A percentile compares a stretch with the other conserved stretches of the same genome.
Conservation (phyloP, 2,113 vertebrate genomes). For the Engystomops pustulosus region DNA sequence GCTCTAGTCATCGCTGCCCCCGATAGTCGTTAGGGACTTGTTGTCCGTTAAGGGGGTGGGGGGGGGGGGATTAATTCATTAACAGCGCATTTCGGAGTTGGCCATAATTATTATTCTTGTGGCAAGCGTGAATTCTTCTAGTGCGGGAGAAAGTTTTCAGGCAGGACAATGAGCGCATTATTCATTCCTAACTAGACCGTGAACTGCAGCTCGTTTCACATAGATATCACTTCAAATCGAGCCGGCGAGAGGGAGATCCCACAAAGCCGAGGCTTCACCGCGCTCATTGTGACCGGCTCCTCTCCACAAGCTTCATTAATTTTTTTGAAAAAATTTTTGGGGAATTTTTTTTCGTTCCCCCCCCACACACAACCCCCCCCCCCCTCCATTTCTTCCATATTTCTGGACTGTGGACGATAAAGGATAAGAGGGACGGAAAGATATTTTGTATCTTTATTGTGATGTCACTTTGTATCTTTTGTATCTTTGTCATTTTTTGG, state of each 20-base stretch:
- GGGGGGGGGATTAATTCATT: constrained; percentile 84
- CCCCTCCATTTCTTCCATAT: constrained; percentile 67
- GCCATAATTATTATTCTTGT: constrained; percentile 82
- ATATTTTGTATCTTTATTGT: constrained; percentile 29
- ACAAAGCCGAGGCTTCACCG: constrained; percentile 73
- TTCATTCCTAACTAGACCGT: constrained; percentile 84
- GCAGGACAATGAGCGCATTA: constrained; percentile 89
- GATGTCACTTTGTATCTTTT: constrained; percentile 70
- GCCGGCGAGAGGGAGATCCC: constrained; percentile 74
- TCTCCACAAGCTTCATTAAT: constrained; percentile 62
- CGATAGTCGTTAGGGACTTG: constrained; percentile 80
- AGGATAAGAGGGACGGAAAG: constrained; percentile 71
- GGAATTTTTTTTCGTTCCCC: constrained; percentile 54
- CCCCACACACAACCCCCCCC: constrained; percentile 62
- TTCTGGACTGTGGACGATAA: constrained; percentile 76
- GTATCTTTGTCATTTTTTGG: constrained; percentile 71
- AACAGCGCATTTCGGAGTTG: constrained; percentile 78
- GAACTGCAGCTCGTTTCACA: constrained; percentile 84
- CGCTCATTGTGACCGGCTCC: constrained; percentile 71
- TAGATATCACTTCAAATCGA: constrained; percentile 83
- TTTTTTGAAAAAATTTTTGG: constrained; percentile 56
- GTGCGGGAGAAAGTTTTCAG: constrained; percentile 81
- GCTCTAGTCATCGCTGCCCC: constrained; percentile 79
- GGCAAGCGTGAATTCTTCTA: constrained; percentile 80
- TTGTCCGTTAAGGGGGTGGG: constrained; percentile 86